Conservation (phyloP, 2,113 vertebrate genomes). For the Notarius quadriscutis region DNA sequence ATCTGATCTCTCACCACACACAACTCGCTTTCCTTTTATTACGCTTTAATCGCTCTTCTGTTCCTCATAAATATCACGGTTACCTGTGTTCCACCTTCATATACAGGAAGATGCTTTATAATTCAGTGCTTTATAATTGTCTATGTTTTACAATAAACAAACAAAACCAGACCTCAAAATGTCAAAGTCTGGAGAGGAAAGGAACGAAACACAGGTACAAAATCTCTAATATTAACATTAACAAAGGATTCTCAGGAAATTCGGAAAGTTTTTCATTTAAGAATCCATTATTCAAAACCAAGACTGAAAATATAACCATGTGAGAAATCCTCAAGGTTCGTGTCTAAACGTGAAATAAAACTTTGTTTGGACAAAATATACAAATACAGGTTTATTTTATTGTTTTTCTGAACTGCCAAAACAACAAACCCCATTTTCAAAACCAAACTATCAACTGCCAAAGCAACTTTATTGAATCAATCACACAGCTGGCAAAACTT, state of each 20-base stretch:
- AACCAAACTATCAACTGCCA: too few relatives aligned
- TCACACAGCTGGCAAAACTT: too few relatives aligned
- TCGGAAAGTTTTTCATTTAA: not conserved
- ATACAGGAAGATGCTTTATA: not conserved
- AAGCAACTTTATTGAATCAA: too few relatives aligned
- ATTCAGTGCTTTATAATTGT: not conserved
- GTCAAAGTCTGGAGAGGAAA: not conserved
- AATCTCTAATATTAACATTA: not conserved
- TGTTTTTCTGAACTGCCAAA: too few relatives aligned
- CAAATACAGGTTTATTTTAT: too few relatives aligned
- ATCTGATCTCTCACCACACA: slow-evolving; percentile 10
- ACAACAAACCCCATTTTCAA: too few relatives aligned
- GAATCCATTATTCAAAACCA: not conserved
- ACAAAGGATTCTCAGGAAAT: not conserved
- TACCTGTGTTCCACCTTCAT: not conserved
- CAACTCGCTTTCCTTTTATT: not conserved
- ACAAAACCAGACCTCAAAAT: not conserved
- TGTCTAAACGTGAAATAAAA: too few relatives aligned
- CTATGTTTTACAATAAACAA: not conserved
- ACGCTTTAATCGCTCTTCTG: not conserved
- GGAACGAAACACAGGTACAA: not conserved
- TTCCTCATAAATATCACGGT: not conserved
- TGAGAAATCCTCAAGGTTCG: not conserved
- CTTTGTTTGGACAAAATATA: too few relatives aligned
- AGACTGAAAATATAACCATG: not conserved